A percentile compares a stretch with the other conserved stretches of the same genome.
Evolutionary conservation across 2,113 vertebrate genomes (phyloP).

Genomic region (Equus quagga): DNA sequence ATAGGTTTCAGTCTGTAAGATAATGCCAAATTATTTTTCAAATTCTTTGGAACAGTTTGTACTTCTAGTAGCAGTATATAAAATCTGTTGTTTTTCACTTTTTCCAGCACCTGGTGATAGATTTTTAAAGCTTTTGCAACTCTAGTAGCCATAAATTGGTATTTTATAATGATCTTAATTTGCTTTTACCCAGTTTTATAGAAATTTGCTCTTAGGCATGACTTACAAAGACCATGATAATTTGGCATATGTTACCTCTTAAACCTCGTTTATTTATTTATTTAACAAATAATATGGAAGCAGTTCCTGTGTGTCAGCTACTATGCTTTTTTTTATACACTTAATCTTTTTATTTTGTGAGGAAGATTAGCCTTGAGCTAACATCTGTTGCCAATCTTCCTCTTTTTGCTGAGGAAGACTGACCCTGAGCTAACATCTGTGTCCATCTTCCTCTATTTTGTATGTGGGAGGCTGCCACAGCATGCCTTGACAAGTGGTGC

Average conservation of each 20-base stretch:
- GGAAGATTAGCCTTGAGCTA: too few species aligned
- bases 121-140: not conserved
- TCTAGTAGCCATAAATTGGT: not conserved
- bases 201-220: not conserved
- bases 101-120: not conserved
- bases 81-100: not conserved
- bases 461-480: too few species aligned
- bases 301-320: not conserved
- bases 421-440: too few species aligned
- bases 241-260: not conserved
- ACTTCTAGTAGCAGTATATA: not conserved
- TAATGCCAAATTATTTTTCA: not conserved
- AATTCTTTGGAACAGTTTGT: not conserved
- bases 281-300: not conserved
- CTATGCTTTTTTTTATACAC: not conserved
- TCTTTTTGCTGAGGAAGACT: too few species aligned
- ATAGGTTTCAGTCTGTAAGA: not conserved
- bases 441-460: too few species aligned
- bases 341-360: too few species aligned
- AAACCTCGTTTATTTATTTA: not conserved
- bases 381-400: too few species aligned
- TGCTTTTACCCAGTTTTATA: not conserved
- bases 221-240: not conserved
- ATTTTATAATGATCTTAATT: not conserved
- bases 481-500: too few species aligned